Evolutionary conservation across 2,113 vertebrate genomes (phyloP).

Genomic region (Vidua chalybeata): DNA sequence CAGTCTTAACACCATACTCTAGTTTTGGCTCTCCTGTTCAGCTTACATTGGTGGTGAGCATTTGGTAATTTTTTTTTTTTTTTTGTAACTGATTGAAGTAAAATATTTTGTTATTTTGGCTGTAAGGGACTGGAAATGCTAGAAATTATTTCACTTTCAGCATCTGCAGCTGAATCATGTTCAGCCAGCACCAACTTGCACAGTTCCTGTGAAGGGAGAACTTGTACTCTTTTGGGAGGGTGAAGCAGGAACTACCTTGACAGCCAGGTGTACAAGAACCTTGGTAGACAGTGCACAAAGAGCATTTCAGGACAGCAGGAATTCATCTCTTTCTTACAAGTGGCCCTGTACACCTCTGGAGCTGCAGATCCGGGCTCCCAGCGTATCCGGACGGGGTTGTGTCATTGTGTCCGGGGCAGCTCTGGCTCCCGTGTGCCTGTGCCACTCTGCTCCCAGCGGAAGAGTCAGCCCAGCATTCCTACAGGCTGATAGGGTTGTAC

Average conservation of each 20-base stretch:
- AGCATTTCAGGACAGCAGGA: neutral
- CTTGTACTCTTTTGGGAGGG: neutral
- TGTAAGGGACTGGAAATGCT: neutral
- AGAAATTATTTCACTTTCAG: neutral
- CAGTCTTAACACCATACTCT: neutral
- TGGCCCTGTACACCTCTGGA: neutral
- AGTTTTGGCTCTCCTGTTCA: neutral
- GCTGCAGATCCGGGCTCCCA: neutral
- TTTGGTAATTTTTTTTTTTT: neutral
- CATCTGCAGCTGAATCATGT: neutral
- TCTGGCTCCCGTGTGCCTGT: fast-evolving
- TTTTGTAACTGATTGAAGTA: neutral
- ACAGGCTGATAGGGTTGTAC: neutral
- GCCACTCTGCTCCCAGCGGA: neutral
- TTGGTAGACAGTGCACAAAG: fast-evolving
- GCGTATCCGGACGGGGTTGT: fast-evolving
- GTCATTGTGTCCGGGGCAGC: neutral
- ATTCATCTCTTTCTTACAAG: neutral
- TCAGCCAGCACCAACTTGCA: neutral
- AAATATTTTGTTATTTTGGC: neutral
- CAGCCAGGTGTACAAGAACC: too few relatives aligned
- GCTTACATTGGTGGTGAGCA: neutral
- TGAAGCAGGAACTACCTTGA: neutral
- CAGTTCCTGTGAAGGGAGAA: neutral
- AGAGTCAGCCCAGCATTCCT: fast-evolving